These are phyloP conservation scores for Selene dorsalis DNA, from an alignment of 2,797 vertebrate species.

Conservation along the genomic window DNA sequence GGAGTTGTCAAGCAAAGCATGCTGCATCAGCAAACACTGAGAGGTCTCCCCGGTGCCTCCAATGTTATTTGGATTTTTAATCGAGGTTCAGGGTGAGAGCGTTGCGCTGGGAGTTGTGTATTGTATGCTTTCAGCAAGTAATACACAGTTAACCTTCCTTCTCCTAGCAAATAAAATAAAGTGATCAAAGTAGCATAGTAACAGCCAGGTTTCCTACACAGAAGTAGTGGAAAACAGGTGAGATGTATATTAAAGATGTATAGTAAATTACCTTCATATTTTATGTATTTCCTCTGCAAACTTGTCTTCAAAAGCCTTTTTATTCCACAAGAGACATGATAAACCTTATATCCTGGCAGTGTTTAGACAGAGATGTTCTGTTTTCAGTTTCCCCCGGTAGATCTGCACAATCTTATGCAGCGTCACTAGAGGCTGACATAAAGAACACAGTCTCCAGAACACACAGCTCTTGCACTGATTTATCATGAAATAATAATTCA, in stretches of 20 bases:
- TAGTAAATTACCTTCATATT: constrained; percentile 36
- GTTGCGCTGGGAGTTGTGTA: constrained; percentile 8
- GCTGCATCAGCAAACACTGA: constrained; percentile 5
- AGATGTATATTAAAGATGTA: constrained; percentile 14
- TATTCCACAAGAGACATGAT: constrained; percentile 40
- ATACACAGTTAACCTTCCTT: constrained; percentile 26
- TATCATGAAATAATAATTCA: constrained; percentile 57
- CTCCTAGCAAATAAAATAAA: not conserved
- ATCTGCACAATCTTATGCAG: constrained; percentile 46
- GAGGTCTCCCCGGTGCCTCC: constrained; percentile 9
- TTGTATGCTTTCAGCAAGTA: constrained; percentile 17
- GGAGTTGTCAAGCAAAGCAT: not conserved
- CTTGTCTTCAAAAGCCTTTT: constrained; percentile 39
- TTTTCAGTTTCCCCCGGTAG: constrained; percentile 40
- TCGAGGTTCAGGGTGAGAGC: not conserved
- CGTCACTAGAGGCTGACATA: constrained; percentile 52
- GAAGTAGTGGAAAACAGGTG: constrained; percentile 25
- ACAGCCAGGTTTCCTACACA: constrained; percentile 3
- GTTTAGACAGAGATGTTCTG: constrained; percentile 41
- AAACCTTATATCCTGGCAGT: constrained; percentile 35
- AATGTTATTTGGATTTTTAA: constrained; percentile 11
- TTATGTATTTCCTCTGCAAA: constrained; percentile 13
- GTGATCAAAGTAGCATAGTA: constrained; percentile 8
- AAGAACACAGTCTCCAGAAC: constrained; percentile 54
- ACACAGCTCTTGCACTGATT: constrained; percentile 41